Percentiles rank a stretch among this genome's conserved stretches.
Evolutionary conservation across 2,113 vertebrate genomes (phyloP).

Genomic region (Hirundichthys speculiger): DNA sequence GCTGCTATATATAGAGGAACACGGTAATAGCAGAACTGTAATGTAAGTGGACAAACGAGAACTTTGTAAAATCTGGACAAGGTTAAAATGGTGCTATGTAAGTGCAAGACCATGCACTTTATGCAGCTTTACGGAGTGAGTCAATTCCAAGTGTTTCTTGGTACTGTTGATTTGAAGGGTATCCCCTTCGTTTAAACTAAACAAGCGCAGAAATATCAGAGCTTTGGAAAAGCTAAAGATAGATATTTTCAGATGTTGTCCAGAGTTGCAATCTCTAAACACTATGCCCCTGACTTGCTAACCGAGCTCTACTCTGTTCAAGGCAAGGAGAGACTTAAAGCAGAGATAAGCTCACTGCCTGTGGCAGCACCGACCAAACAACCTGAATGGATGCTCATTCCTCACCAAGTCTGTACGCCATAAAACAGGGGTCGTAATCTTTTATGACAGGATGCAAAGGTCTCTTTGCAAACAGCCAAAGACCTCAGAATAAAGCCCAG

Average conservation of each 20-base stretch:
- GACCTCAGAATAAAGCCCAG: constrained; percentile 87
- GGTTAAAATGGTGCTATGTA: too few relatives aligned
- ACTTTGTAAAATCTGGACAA: too few relatives aligned
- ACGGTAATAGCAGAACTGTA: too few relatives aligned
- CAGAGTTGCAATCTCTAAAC: constrained; percentile 76
- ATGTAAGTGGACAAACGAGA: too few relatives aligned
- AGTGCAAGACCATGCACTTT: too few relatives aligned
- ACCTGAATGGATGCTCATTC: constrained; percentile 88
- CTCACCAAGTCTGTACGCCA: constrained; percentile 86
- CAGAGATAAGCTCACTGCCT: constrained; percentile 82
- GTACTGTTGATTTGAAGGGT: constrained; percentile 31
- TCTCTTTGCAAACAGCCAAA: constrained; percentile 90
- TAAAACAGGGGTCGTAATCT: constrained; percentile 90
- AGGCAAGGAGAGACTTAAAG: constrained; percentile 78
- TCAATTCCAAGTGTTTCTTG: constrained; percentile 11
- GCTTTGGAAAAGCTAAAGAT: constrained; percentile 57
- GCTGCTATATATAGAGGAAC: too few relatives aligned
- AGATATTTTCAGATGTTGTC: constrained; percentile 75
- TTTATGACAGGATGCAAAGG: constrained; percentile 90
- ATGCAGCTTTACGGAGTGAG: not conserved
- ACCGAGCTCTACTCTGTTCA: constrained; percentile 74
- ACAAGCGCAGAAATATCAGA: constrained; percentile 62
- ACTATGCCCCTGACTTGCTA: constrained; percentile 68
- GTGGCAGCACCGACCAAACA: constrained; percentile 83
- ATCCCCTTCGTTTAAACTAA: constrained; percentile 41